These are phyloP conservation scores for Nebria salina DNA, from an alignment of 2,888 invertebrate species.

Conservation along the genomic window DNA sequence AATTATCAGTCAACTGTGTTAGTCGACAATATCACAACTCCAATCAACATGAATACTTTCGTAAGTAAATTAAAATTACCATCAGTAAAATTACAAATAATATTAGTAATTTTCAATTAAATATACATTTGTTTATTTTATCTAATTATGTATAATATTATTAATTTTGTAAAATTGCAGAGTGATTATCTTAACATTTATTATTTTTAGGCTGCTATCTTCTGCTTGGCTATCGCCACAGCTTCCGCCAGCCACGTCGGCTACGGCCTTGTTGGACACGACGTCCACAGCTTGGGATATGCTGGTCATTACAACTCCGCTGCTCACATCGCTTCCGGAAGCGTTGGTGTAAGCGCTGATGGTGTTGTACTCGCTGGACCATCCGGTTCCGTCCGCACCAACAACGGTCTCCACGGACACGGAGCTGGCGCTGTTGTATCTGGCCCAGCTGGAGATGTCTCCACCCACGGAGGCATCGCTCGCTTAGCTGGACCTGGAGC, in stretches of 20 bases:
- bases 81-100: not conserved
- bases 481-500: conserved; percentile 27
- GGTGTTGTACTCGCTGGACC: conserved; percentile 39
- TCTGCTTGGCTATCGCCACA: conserved; percentile 32
- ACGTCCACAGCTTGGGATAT: not conserved
- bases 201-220: conserved; percentile 28
- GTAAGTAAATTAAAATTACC: conserved; percentile 2
- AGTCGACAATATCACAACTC: conserved; percentile 30
- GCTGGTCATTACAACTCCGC: conserved; percentile 17
- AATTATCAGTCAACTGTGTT: conserved; percentile 22
- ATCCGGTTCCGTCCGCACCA: conserved; percentile 34
- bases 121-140: not conserved
- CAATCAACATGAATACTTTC: conserved; percentile 41
- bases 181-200: not conserved
- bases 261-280: conserved; percentile 19
- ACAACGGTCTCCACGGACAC: conserved; percentile 49
- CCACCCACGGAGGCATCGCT: conserved; percentile 52
- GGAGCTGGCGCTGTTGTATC: conserved; percentile 54
- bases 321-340: conserved; percentile 48
- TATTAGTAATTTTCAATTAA: not conserved
- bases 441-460: conserved; percentile 54
- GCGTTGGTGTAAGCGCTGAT: conserved; percentile 49
- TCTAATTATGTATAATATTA: not conserved
- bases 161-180: not conserved
- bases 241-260: conserved; percentile 25